Percentiles rank a stretch among this genome's conserved stretches.
Conservation (phyloP, 2,113 vertebrate species). For the Ceuthmochares aereus region DNA sequence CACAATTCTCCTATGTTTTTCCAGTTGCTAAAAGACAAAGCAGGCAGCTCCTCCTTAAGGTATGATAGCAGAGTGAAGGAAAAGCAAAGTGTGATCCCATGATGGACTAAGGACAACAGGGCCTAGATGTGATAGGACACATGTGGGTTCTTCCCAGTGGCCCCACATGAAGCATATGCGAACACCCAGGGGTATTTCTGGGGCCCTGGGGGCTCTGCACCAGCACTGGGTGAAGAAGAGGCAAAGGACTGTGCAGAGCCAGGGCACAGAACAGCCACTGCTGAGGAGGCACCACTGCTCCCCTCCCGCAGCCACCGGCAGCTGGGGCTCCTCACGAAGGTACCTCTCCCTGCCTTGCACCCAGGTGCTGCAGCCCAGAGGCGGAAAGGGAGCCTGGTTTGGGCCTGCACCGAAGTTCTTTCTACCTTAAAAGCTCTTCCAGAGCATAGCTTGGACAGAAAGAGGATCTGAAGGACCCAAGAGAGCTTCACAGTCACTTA, state of each 20-base stretch:
- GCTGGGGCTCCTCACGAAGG: not conserved
- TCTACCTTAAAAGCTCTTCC: not conserved
- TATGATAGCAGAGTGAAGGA: not conserved
- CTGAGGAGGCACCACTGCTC: fast-evolving
- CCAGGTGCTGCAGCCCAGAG: fast-evolving
- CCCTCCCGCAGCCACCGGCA: fast-evolving
- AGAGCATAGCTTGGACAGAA: not conserved
- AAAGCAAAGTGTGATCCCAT: not conserved
- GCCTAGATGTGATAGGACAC: not conserved
- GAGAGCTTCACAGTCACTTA: not conserved
- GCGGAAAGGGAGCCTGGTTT: not conserved
- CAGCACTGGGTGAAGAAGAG: fast-evolving
- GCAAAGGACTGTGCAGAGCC: not conserved
- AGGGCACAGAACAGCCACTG: not conserved
- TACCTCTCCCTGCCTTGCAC: not conserved
- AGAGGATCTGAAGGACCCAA: not conserved
- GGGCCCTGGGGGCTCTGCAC: not conserved
- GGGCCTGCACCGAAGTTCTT: not conserved
- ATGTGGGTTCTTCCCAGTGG: not conserved
- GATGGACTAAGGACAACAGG: not conserved
- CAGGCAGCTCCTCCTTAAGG: not conserved
- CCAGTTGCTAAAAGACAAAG: not conserved
- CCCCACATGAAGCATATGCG: not conserved
- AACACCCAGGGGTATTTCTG: not conserved
- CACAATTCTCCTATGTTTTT: not conserved